Base-by-base conservation (phyloP, 2,888 invertebrate genomes). In the Pogonocherus hispidulus region DNA sequence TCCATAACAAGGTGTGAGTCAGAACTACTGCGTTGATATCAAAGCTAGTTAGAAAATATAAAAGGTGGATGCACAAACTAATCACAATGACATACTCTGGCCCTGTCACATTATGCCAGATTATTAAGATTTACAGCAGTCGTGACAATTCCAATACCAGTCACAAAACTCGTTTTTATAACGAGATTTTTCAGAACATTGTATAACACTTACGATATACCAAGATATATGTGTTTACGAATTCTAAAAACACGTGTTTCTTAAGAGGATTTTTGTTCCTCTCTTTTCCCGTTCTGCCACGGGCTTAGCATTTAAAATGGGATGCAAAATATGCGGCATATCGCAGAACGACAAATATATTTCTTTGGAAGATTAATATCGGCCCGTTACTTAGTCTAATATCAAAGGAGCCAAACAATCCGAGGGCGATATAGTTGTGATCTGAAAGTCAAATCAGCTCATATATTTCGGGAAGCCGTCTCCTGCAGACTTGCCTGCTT, bases 401-500 rank as follows among this genome's bases (percentile, higher is more conserved):
- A 78, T 78, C 76, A 73, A 78, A 41, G 41, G 74, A 78, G 75
- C 71, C 76, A 78, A 80, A 78, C 78, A 79, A 76, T 78, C 71
- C 69, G 74, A 68, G 68, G 74, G 76, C 73, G 73, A 76, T 76
- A 76, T 76, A 73, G 76, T 78, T 74, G 78, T 70, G 76, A 80
- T 80, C 77, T 80, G 76, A 79, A 78, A 79, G 77, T 79, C 78
- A 80, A 79, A 80, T 79, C 78, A 77, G 76, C 73, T 74, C 74
- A 72, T 78, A 79, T 78, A 78, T 78, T 76, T 76, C 65, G 72
- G 66, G 54, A 49, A 23, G 69, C 66, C 66, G 76, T 78, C 78
- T 76, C 66, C 62, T 66, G 75, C 76, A 76, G 79, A 71, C 76
- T 74, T 71, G 73, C 69, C 68, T 66, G 67, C 75, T 74, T 76